Evolutionary conservation across 1,140 invertebrate genomes (phyloP), one percentile per base, ranked within the genome.

Genomic region (Drosophila tsacasi): DNA sequence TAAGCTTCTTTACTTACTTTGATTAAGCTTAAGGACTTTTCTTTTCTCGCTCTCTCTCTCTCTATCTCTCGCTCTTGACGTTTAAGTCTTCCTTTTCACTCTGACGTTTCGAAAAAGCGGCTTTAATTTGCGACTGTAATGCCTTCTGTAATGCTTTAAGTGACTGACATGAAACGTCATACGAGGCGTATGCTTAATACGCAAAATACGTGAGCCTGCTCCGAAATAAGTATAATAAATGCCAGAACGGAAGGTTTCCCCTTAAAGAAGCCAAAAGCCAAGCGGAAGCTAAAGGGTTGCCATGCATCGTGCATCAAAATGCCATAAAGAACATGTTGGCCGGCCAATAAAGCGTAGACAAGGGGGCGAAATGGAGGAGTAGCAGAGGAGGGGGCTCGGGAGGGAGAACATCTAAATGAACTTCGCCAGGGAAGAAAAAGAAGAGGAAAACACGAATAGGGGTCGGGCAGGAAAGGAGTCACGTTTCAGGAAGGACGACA

Each of bases 211-310:
- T 90, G 85, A 57, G 75, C 57, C 75, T 68, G 42, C 47, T 66
- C 63, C 61, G 59, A 74, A 90, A 90, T 78, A 82, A 82, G 85
- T 83, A 90, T 80, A 85, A 90, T 85, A 90, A 90, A 90, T 72
- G 81, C 61, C 82, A 72, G 54, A 74, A 49, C 57, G 79, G 32
- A 21, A 42, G 47, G 23, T n/a, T 71, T 71, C 23, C 23, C 63
- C 30, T 71, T 59, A 81, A 55, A 58, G 46, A 17, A 49, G 58
- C 27, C 39, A 35, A 73, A 35, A 21, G 59, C 55, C 37, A 66
- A 27, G 61, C 44, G 23, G 3, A 57, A 77, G 62, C 63, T 72
- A 68, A 90, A 90, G 86, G 85, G 85, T 90, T 90, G 72, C 59
- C 72, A 44, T 76, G 74, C 81, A 85, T 57, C 80, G 50, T 86